A percentile compares a stretch with the other conserved stretches of the same genome.
phyloP scores from a whole-genome alignment of 1,140 invertebrate genomes.

The Venturia canescens region DNA sequence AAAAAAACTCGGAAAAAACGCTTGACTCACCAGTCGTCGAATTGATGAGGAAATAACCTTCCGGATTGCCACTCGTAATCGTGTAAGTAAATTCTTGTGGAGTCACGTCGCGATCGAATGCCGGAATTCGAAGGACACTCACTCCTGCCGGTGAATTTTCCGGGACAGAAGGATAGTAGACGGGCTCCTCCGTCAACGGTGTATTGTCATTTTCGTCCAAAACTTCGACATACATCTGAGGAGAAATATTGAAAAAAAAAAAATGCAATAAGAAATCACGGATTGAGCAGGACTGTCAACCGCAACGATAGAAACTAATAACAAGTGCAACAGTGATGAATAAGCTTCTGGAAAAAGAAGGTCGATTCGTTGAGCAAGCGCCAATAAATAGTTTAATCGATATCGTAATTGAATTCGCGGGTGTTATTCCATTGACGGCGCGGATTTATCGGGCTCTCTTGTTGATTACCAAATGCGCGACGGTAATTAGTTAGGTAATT shows the following conservation, averaged over 20 bases:
- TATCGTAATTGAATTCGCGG: too few species aligned
- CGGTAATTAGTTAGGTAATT: too few species aligned
- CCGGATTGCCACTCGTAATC: constrained; percentile 93
- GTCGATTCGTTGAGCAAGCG: too few species aligned
- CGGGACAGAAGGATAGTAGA: constrained; percentile 88
- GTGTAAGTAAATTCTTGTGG: constrained; percentile 84
- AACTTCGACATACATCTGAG: constrained; percentile 92
- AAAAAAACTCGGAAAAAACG: too few species aligned
- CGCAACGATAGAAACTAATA: neutral
- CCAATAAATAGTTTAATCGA: too few species aligned
- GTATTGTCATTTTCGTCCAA: constrained; percentile 96
- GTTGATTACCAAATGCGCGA: too few species aligned
- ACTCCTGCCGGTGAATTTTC: constrained; percentile 90
- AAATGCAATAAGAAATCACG: constrained; percentile 24
- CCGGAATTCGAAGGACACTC: constrained; percentile 86
- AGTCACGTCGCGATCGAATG: constrained; percentile 87
- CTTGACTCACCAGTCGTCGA: constrained; percentile 84
- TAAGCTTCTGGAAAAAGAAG: too few species aligned
- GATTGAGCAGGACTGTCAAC: neutral
- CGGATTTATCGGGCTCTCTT: too few species aligned
- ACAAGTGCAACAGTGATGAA: neutral
- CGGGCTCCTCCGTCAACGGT: constrained; percentile 89
- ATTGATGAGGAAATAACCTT: constrained; percentile 93
- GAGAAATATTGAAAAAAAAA: constrained; percentile 42
- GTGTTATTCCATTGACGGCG: too few species aligned